Evolutionary conservation across 2,797 vertebrate species (phyloP).

Genomic region (Yasuhikotakia modesta): DNA sequence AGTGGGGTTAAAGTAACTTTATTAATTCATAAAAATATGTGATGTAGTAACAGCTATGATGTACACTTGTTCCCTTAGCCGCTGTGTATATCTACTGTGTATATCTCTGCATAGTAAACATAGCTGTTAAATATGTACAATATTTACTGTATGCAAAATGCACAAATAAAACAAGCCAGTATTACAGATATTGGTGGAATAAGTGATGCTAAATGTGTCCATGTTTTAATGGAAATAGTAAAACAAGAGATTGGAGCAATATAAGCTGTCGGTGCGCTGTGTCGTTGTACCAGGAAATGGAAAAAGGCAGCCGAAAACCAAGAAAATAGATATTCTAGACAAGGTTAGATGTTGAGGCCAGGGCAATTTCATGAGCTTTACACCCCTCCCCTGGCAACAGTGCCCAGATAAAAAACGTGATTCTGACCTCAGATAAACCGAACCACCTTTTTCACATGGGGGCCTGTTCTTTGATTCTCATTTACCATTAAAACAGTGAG

Average conservation of each 20-base stretch:
- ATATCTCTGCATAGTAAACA: too few species aligned
- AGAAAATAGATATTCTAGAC: background rate
- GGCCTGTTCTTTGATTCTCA: constrained; percentile 24
- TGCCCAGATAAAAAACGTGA: constrained; percentile 67
- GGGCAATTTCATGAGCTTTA: constrained; percentile 65
- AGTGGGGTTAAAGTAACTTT: too few species aligned
- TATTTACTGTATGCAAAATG: background rate
- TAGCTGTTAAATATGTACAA: background rate
- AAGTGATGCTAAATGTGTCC: background rate
- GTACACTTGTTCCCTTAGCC: too few species aligned
- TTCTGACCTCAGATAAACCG: constrained; percentile 64
- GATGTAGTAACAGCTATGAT: too few species aligned
- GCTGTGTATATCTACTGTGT: too few species aligned
- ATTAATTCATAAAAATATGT: too few species aligned
- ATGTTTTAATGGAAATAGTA: background rate
- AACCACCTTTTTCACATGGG: constrained; percentile 50
- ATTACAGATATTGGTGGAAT: background rate
- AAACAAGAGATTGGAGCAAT: background rate
- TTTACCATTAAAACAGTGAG: constrained; percentile 25
- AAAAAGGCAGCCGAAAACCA: background rate
- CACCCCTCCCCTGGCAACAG: constrained; percentile 62
- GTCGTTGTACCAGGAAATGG: background rate
- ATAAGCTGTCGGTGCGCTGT: too few species aligned
- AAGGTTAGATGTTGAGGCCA: background rate
- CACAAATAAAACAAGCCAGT: background rate